Evolutionary conservation across 2,113 vertebrate genomes (phyloP), one percentile per base, ranked within the genome.

Genomic region (Xenotilapia flavipinnis): DNA sequence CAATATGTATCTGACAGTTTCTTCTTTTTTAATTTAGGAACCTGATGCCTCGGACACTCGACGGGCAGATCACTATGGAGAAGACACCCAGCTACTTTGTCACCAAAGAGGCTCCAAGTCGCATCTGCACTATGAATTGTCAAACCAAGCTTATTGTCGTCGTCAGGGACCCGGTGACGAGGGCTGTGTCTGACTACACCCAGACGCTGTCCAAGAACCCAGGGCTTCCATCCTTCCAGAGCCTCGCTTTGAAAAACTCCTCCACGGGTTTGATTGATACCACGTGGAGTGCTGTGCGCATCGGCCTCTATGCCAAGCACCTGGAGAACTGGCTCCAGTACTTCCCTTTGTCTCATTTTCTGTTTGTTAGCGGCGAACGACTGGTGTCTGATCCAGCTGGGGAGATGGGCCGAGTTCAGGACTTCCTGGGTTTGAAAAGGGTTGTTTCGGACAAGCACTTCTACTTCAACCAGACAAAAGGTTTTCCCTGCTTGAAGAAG

Each of bases 71-170:
- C 93, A 99, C 98, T 38, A 97, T 99, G 97, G 98, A 99, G 97
- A 99, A 99, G 93, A 98, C 98, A 0, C 98, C 98, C 42, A 99
- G 98, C 94, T 99, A 99, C 94, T 99, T 98, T 0, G 98, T 99
- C 45, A 99, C 98, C 3, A 97, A 96, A 60, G 98, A 99, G 90
- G 97, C 97, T 1, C 98, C 98, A 0, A 53, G 84, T 51, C 97
- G 98, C 17, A 97, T 99, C 93, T 95, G 95, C 87, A 90, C 93
- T 87, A 98, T 99, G 98, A 97, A 97, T 51, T 95, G 95, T 26
- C 95, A 96, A 90, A 97, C 96, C 4, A 98, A 98, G 92, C 97
- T 99, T 86, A 98, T 99, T 0, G 98, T 99, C 83, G 98, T 99
- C 70, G 98, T 99, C 47, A 94, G 98, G 3, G 97, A 99, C 92